A percentile compares a stretch with the other conserved stretches of the same genome.
Conservation (phyloP, 1,140 invertebrate species). For the Aradophagus sp. region DNA sequence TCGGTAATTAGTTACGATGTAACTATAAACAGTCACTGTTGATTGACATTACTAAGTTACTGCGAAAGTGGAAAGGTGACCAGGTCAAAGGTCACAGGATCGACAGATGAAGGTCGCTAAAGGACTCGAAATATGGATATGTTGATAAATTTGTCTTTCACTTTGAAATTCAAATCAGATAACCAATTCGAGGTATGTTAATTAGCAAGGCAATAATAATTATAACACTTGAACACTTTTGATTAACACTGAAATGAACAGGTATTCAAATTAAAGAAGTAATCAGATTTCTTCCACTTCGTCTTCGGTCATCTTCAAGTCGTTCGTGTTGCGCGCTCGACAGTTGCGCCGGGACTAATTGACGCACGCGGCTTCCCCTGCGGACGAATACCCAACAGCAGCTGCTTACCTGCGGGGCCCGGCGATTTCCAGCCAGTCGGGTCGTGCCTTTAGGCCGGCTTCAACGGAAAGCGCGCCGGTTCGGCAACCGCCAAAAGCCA, state of each 20-base stretch:
- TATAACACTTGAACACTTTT: conserved; percentile 4
- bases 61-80: no score
- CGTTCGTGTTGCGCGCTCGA: conserved; percentile 68
- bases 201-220: not conserved
- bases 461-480: conserved; percentile 51
- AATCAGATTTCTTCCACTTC: conserved; percentile 21
- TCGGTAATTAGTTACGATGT: not conserved
- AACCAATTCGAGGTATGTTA: no score
- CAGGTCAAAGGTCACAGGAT: no score
- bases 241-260: not conserved
- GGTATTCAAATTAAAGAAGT: not conserved
- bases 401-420: conserved; percentile 69
- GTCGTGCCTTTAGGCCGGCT: conserved; percentile 23
- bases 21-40: no score
- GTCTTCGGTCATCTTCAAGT: conserved; percentile 42
- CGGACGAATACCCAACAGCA: conserved; percentile 66
- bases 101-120: no score
- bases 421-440: conserved; percentile 46
- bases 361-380: conserved; percentile 71
- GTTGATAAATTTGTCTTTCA: no score
- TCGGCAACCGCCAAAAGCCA: conserved; percentile 56
- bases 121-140: no score
- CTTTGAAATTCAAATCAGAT: no score
- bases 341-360: conserved; percentile 75
- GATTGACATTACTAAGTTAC: no score